Evolutionary conservation across 2,113 vertebrate genomes (phyloP), one percentile per base, ranked within the genome.

Genomic region (Anguilla japonica): DNA sequence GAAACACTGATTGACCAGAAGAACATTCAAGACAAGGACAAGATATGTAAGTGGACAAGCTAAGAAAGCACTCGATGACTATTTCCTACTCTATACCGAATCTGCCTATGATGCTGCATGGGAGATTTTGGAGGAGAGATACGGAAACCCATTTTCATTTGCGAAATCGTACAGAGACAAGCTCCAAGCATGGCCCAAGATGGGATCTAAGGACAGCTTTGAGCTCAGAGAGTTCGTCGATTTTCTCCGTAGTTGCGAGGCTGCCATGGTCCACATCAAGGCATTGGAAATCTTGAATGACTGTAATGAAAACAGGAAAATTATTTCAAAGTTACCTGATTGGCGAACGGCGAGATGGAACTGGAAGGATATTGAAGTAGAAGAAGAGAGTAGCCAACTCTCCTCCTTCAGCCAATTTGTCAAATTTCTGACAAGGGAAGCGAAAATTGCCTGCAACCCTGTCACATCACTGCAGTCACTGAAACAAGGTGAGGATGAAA

Each of bases 401-500:
- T 84, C 88, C 11, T 86, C 82, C 41, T 93, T 92, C 34, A 89
- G 75, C 8, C 41, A 91, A 2, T 91, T 92, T 50, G 84, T 89
- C 18, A 56, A 80, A 80, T 88, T 88, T 84, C 75, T 89, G 57
- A 89, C 67, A 80, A 34, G 41, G n/a, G 83, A 83, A 85, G 86
- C 84, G 7, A 83, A 83, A 41, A 88, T 88, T 11, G 75, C 90
- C 0, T 91, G 90, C 16, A 89, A 88, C 20, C 89, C 90, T 39
- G 50, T 90, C 2, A 89, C 90, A 4, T 92, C 89, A 8, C 87
- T 92, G 14, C 20, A 91, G 5, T 79, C 82, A 18, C 4, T 92
- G 16, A 91, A 91, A 18, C 43, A 14, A 56, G 41, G 5, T 87
- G 87, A 89, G 46, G n/a, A 0, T 43, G 84, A 87, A 87, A 43